Evolutionary conservation across 92 coral and sea anemone species (phyloP).

Genomic region (Actinostola sp.): DNA sequence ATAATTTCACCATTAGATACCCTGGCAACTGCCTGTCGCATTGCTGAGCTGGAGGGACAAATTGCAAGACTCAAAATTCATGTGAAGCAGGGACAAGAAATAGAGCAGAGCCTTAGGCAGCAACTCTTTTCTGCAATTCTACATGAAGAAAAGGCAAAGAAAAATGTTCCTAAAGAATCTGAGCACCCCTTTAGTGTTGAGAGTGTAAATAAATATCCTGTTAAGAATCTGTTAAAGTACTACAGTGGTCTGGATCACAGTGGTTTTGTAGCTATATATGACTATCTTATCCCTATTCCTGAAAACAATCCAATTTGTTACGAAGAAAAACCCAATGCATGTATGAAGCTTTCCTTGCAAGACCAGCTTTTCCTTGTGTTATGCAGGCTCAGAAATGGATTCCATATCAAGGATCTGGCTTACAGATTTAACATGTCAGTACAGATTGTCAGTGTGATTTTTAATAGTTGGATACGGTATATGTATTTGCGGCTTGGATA

Average conservation of each 20-base stretch:
- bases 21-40: conserved; percentile 21
- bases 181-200: neutral
- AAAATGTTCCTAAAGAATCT: too few species aligned
- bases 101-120: conserved; percentile 15
- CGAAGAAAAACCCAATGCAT: conserved; percentile 32
- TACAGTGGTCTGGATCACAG: conserved; percentile 36
- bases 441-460: conserved; percentile 35
- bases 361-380: conserved; percentile 41
- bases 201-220: neutral
- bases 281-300: neutral
- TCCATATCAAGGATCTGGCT: conserved; percentile 42
- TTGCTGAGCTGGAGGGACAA: conserved; percentile 24
- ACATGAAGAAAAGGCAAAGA: too few species aligned
- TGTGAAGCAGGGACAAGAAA: conserved; percentile 20
- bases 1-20: conserved; percentile 16
- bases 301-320: conserved; percentile 18
- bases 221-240: conserved; percentile 30
- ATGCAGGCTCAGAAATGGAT: conserved; percentile 36
- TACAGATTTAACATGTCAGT: conserved; percentile 34
- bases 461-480: conserved; percentile 49
- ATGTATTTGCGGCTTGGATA: conserved; percentile 28
- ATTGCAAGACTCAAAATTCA: conserved; percentile 31
- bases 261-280: conserved; percentile 43
- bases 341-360: conserved; percentile 23
- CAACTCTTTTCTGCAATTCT: too few species aligned